Conservation (phyloP, 2,797 vertebrate genomes). For the Falco peregrinus region DNA sequence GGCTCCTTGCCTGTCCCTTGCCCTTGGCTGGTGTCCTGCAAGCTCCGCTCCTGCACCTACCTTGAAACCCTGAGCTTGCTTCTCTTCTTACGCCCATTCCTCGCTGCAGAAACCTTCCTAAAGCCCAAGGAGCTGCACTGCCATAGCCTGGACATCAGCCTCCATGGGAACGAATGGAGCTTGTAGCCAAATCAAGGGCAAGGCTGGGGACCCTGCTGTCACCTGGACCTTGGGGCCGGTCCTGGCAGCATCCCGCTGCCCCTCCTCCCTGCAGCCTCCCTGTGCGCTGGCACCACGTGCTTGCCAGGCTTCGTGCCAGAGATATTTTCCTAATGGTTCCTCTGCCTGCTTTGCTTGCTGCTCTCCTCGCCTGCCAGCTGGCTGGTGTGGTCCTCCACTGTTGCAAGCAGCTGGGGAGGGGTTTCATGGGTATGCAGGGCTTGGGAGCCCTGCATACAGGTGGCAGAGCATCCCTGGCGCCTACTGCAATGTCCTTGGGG, state of each 20-base stretch:
- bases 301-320: constrained; percentile 28
- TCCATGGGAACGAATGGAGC: fast-evolving
- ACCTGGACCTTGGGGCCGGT: not conserved
- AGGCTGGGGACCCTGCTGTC: not conserved
- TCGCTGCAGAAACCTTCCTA: not conserved
- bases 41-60: not conserved
- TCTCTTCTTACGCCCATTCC: not conserved
- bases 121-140: not conserved
- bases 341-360: constrained; percentile 1
- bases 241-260: not conserved
- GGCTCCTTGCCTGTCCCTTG: not conserved
- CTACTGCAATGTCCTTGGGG: not conserved
- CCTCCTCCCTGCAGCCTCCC: not conserved
- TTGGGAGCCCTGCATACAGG: not conserved
- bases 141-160: not conserved
- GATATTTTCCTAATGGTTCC: constrained; percentile 45
- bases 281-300: not conserved
- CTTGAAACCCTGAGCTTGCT: fast-evolving
- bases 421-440: constrained; percentile 2
- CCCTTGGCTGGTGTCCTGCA: not conserved
- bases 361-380: constrained; percentile 61
- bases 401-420: constrained; percentile 42
- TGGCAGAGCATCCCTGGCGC: not conserved
- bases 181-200: not conserved
- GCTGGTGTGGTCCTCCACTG: not conserved